Base-by-base conservation (phyloP, 2,113 vertebrate genomes). In the Psilopogon haemacephalus region DNA sequence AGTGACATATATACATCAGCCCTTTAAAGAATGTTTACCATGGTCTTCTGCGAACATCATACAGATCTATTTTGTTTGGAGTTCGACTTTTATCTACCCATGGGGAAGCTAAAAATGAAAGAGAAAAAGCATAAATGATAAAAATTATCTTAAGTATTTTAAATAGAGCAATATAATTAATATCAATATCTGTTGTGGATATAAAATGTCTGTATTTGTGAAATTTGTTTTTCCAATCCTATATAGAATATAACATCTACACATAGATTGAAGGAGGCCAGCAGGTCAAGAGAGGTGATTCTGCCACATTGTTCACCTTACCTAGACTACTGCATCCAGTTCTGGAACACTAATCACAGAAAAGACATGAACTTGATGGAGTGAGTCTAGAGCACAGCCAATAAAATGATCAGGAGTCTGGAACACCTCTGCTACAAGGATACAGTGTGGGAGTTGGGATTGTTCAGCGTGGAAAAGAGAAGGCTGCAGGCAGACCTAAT, bases 61-160 rank as follows among this genome's bases (percentile, higher is more conserved):
- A 99, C 27, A 99, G 98, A 84, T 99, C 99, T 58, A 99, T 99
- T 97, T 99, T 99, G 95, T 98, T 99, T 59, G 98, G 98, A 15
- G 98, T 98, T 95, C 98, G 98, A 42, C 98, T 98, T 70, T 99
- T 98, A 95, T 99, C 99, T 95, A 99, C 99, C 99, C 99, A 99
- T 1, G 99, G 99, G 63, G 99, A 99, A 67, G 99, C 99, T 99
- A 83, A 69, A 94, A 94, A 89, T 18, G 12, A 27, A 82, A 58
- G 38, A 79, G 33, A 21, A 38, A 27, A 46, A 79, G 46, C 69
- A 17, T 11, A 50, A 30, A 60, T 33, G n/a, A 21, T 74, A 63
- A 48, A 42, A 5, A 37, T 63, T 21, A 55, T n/a, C 20, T 54
- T 32, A 35, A 78, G 28, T 76, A 55, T 17, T 79, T 72, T 13